A percentile compares a stretch with the other conserved stretches of the same genome.
Conservation (phyloP, 2,113 vertebrate genomes). For the Mus pahari region DNA sequence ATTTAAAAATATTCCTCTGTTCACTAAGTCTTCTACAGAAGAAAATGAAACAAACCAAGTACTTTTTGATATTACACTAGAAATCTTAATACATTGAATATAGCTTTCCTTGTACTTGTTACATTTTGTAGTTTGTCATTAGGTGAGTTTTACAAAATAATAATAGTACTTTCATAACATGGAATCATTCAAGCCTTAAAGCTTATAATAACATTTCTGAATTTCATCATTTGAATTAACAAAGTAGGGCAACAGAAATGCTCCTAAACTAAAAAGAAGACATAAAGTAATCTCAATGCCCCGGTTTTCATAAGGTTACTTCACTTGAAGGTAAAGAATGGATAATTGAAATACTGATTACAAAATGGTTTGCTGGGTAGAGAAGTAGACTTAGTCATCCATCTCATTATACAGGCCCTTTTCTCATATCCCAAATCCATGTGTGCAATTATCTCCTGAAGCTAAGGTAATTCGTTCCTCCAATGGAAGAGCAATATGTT, state of each 20-base stretch:
- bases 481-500: slow-evolving; percentile 26
- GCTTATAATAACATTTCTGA: neutral
- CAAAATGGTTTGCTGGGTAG: slow-evolving; percentile 13
- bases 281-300: neutral
- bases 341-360: slow-evolving; percentile 34
- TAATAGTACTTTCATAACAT: neutral
- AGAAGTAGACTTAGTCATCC: neutral
- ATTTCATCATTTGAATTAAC: neutral
- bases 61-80: neutral
- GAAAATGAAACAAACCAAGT: neutral
- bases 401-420: neutral
- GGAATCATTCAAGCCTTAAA: neutral
- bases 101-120: neutral
- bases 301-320: neutral
- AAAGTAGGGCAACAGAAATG: neutral
- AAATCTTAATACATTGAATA: neutral
- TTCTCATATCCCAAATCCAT: neutral
- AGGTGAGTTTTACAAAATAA: slow-evolving; percentile 15
- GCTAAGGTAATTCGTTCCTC: slow-evolving; percentile 33
- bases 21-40: neutral
- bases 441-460: slow-evolving; percentile 13
- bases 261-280: neutral
- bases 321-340: neutral
- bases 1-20: neutral
- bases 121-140: neutral